Evolutionary conservation across 1,140 invertebrate genomes (phyloP).

Genomic region (Penaeus chinensis): DNA sequence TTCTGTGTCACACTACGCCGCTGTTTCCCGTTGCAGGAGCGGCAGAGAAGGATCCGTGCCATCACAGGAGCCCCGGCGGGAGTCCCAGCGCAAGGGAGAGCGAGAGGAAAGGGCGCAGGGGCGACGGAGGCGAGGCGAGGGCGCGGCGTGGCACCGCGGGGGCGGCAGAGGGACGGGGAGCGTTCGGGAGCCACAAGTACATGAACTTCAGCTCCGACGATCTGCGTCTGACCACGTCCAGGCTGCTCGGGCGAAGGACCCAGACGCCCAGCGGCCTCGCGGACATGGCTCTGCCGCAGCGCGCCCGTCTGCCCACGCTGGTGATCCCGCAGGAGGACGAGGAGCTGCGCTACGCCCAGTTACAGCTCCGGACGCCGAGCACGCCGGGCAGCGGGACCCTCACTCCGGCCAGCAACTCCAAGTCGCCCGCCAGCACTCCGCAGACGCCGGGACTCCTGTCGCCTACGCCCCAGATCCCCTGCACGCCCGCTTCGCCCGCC

Average conservation of each 20-base stretch:
- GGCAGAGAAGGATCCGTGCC: background rate
- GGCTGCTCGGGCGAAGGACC: background rate
- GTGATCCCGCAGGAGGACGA: background rate
- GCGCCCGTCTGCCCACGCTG: background rate
- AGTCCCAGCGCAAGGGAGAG: background rate
- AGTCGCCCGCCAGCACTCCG: background rate
- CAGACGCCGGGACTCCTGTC: background rate
- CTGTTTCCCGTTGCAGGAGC: background rate
- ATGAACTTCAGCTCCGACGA: too few species aligned
- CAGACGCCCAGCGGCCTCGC: too few species aligned
- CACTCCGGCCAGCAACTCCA: background rate
- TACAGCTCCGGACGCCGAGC: constrained; percentile 38
- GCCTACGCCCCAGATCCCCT: background rate
- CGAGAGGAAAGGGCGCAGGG: background rate
- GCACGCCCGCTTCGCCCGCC: background rate
- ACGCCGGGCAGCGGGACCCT: constrained; percentile 31
- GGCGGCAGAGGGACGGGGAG: too few species aligned
- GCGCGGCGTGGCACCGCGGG: background rate
- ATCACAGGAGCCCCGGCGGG: background rate
- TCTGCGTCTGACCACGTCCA: background rate
- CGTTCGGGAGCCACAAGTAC: too few species aligned
- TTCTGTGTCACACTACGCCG: too few species aligned
- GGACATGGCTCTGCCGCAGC: background rate
- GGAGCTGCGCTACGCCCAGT: constrained; percentile 31
- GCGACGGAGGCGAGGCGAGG: background rate